Base-by-base conservation (phyloP, 2,888 invertebrate genomes). In the Pyrrhosoma nymphula region DNA sequence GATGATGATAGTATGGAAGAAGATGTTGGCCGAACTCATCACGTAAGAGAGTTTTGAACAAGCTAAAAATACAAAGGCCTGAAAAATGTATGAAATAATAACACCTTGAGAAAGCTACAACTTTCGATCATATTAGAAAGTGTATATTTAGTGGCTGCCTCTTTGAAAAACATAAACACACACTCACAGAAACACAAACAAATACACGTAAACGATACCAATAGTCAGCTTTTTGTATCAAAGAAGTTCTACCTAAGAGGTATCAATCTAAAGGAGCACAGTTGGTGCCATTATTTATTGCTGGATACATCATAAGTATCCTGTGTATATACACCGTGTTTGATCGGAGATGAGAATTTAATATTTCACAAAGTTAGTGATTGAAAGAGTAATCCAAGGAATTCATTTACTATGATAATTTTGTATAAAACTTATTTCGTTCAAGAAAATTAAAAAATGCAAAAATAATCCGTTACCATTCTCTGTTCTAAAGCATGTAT, bases 21-120 rank as follows among this genome's bases (percentile, higher is more conserved):
- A 82, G 82, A 35, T n/a, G 82, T 35, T 82, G 82, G 82, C 82
- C 82, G 35, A 18, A 82, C 82, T 82, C 35, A 82, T 82, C 82
- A 35, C 82, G 82, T 82, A 35, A 35, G 82, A 35, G 82, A 35
- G 35, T 82, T 82, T 26, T 35, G 4, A 60, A 82, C 30, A 12
- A n/a, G 16, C 12, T 8, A 26, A 82, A 82, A 16, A 60, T 8
- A 60, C 60, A 2, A 35, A 82, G 82, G 82, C 82, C 82, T 82
- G 12, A 8, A 82, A 82, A 82, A 82, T 82, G 35, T 30, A 82
- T 16, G 82, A 82, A 82, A 82, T 16, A 82, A 35, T 30, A 82
- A 82, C 82, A 16, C 3, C 82, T 35, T 82, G 6, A 14, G 82
- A 82, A 82, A 35, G 82, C 82, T 30, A 82, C 82, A 35, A 82